Conservation (phyloP, 1,140 invertebrate species). For the Ruditapes philippinarum region DNA sequence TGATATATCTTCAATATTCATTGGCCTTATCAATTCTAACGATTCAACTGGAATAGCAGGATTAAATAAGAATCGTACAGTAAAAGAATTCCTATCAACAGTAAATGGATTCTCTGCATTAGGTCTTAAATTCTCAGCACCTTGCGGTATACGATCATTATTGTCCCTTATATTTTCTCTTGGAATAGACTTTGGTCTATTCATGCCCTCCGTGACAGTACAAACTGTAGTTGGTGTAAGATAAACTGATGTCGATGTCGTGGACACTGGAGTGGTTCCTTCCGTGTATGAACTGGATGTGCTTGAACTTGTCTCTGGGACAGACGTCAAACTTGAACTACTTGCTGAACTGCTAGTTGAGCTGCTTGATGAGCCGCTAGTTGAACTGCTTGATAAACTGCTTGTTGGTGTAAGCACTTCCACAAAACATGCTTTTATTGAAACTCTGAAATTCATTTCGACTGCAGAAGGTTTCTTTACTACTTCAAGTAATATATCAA, state of each 20-base stretch:
- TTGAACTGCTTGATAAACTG: background rate
- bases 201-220: slow-evolving; percentile 26
- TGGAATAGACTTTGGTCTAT: slow-evolving; percentile 35
- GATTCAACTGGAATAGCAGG: background rate
- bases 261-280: background rate
- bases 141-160: background rate
- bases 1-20: background rate
- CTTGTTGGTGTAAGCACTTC: background rate
- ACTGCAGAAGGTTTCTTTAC: background rate
- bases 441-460: slow-evolving; percentile 28
- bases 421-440: slow-evolving; percentile 33
- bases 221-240: background rate
- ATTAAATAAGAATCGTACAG: background rate
- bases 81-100: background rate
- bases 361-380: background rate
- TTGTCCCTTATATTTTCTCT: slow-evolving; percentile 13
- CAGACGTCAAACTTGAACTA: background rate
- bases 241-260: background rate
- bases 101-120: background rate
- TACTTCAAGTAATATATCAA: slow-evolving; percentile 21
- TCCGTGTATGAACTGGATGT: background rate
- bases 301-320: no score
- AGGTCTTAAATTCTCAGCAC: slow-evolving; percentile 11
- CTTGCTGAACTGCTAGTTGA: background rate
- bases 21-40: background rate